phyloP scores from a whole-genome alignment of 2,113 vertebrate species.

The Gracilinanus agilis region DNA sequence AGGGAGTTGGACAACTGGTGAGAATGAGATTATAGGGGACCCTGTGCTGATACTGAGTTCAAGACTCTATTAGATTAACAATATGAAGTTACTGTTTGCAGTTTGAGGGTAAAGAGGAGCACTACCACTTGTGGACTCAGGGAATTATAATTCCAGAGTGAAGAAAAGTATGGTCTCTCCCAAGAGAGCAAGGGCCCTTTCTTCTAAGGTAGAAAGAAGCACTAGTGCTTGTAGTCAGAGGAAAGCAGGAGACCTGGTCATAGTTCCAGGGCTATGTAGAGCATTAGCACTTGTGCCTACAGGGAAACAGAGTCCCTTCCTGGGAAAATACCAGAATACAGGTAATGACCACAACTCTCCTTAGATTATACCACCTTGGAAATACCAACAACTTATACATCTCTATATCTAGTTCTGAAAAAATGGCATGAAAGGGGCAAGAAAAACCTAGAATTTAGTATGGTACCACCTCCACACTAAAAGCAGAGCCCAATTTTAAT shows the following conservation, averaged over 20 bases:
- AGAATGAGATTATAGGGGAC: neutral
- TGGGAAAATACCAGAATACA: neutral
- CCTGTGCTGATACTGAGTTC: neutral
- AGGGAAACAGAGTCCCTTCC: neutral
- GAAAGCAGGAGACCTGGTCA: neutral
- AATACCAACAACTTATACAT: neutral
- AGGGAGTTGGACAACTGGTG: neutral
- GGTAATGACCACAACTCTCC: neutral
- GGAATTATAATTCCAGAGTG: neutral
- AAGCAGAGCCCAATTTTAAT: neutral
- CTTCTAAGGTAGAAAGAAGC: no score
- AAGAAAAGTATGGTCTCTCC: no score
- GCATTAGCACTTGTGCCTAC: neutral
- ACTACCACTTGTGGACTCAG: neutral
- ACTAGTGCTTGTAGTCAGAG: no score
- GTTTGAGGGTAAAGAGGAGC: neutral
- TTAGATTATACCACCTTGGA: neutral
- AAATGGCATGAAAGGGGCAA: neutral
- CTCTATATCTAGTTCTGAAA: neutral
- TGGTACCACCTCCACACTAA: neutral
- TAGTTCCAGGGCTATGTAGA: neutral
- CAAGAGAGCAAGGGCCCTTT: no score
- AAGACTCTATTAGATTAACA: neutral
- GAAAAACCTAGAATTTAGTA: neutral
- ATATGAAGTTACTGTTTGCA: neutral